Percentiles rank a stretch among this genome's conserved stretches.
Evolutionary conservation across 2,888 invertebrate genomes (phyloP).

Genomic region (Apocheima hispidaria): DNA sequence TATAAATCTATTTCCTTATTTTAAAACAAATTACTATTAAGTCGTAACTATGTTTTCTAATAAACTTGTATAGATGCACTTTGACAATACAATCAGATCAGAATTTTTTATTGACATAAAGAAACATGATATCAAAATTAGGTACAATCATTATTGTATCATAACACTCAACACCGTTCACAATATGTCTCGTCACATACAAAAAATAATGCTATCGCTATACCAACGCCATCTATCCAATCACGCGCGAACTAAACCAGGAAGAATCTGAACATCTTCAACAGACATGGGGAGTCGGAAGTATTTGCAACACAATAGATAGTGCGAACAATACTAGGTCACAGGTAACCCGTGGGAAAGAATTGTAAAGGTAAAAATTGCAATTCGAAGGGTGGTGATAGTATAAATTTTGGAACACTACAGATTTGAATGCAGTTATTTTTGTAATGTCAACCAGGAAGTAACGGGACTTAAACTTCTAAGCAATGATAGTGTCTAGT

Average conservation of each 20-base stretch:
- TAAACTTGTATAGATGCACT: no score
- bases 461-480: conserved; percentile 56
- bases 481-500: not conserved
- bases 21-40: no score
- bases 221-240: conserved; percentile 65
- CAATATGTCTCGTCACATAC: no score
- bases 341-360: conserved; percentile 75
- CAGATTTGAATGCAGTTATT: conserved; percentile 71
- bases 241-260: conserved; percentile 52
- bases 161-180: no score
- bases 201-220: no score
- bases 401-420: conserved; percentile 72
- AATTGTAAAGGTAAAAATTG: conserved; percentile 44
- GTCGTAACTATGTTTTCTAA: no score
- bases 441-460: conserved; percentile 71
- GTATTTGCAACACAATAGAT: conserved; percentile 73
- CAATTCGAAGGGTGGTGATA: conserved; percentile 67
- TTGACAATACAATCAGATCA: no score
- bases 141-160: no score
- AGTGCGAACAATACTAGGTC: conserved; percentile 74
- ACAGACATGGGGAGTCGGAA: conserved; percentile 68
- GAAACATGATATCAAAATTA: no score
- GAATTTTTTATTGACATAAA: no score
- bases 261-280: conserved; percentile 52
- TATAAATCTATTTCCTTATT: no score